A percentile compares a stretch with the other conserved stretches of the same genome.
These are phyloP conservation scores for Drosophila novamexicana DNA, from an alignment of 1,140 invertebrate genomes.

Conservation along the genomic window DNA sequence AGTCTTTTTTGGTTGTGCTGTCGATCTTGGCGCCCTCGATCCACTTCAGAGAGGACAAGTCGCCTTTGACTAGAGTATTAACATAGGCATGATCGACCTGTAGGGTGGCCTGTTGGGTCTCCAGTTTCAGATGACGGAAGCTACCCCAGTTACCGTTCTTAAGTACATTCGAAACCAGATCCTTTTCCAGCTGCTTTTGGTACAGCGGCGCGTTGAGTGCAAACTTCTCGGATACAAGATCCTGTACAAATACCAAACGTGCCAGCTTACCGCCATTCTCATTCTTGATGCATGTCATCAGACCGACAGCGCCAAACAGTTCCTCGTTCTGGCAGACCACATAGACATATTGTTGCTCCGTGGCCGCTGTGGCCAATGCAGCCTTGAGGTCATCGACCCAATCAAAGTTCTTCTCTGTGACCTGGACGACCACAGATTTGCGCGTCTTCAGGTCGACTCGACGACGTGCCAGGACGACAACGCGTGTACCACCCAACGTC, in stretches of 20 bases:
- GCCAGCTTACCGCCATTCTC: conserved; percentile 92
- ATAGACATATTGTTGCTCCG: conserved; percentile 87
- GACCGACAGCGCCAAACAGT: conserved; percentile 91
- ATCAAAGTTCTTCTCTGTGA: conserved; percentile 88
- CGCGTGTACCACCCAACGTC: conserved; percentile 86
- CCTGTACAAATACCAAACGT: conserved; percentile 90
- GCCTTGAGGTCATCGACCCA: conserved; percentile 94
- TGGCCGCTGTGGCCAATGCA: conserved; percentile 86
- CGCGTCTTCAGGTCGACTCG: conserved; percentile 74
- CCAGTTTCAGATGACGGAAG: conserved; percentile 91
- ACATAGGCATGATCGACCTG: conserved; percentile 96
- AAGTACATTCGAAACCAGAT: conserved; percentile 93
- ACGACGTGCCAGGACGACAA: conserved; percentile 87
- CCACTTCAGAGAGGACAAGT: conserved; percentile 96
- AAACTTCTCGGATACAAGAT: conserved; percentile 87
- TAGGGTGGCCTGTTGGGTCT: conserved; percentile 87
- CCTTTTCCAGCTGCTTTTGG: conserved; percentile 88
- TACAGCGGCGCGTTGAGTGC: conserved; percentile 86
- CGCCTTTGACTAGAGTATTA: conserved; percentile 93
- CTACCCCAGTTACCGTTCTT: conserved; percentile 93
- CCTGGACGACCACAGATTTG: conserved; percentile 74
- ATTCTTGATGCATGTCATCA: conserved; percentile 94
- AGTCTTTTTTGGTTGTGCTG: conserved; percentile 48
- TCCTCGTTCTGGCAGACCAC: conserved; percentile 89
- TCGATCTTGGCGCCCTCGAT: conserved; percentile 92